These are phyloP conservation scores for Tragelaphus imberbis DNA, from an alignment of 2,113 vertebrate species.

Conservation along the genomic window DNA sequence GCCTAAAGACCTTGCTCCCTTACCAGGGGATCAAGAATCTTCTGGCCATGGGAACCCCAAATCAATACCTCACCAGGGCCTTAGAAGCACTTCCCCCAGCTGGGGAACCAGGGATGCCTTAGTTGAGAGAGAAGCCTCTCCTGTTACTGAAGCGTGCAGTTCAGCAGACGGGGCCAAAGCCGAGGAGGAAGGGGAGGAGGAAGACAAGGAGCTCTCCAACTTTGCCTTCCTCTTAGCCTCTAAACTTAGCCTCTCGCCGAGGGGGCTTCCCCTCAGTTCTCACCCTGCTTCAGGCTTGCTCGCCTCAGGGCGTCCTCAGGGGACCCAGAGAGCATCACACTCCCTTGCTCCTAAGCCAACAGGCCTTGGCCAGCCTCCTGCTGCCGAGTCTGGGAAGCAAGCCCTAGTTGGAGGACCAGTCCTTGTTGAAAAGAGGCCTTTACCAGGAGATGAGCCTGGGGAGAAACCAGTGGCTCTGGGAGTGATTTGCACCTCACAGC, in stretches of 20 bases:
- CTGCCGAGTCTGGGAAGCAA: conserved; percentile 7
- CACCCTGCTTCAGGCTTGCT: background rate
- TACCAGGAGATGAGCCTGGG: background rate
- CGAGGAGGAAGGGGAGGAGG: background rate
- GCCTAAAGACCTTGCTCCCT: background rate
- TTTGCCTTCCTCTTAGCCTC: conserved; percentile 72
- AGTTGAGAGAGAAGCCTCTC: background rate
- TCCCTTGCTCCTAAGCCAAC: background rate
- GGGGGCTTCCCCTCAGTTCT: background rate
- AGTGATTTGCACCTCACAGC: background rate
- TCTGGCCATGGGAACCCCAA: background rate
- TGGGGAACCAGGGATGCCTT: background rate
- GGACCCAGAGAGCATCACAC: background rate
- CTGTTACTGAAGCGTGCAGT: background rate
- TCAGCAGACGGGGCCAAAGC: background rate
- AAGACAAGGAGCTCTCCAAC: conserved; percentile 63
- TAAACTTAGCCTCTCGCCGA: conserved; percentile 63
- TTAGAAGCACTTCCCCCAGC: background rate
- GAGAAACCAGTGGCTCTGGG: background rate
- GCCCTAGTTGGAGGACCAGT: background rate
- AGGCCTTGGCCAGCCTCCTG: background rate
- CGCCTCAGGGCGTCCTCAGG: background rate
- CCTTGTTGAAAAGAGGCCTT: background rate
- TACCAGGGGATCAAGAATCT: background rate
- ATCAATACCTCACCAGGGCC: background rate